Evolutionary conservation across 2,113 vertebrate genomes (phyloP).

Genomic region (Gobio gobio): DNA sequence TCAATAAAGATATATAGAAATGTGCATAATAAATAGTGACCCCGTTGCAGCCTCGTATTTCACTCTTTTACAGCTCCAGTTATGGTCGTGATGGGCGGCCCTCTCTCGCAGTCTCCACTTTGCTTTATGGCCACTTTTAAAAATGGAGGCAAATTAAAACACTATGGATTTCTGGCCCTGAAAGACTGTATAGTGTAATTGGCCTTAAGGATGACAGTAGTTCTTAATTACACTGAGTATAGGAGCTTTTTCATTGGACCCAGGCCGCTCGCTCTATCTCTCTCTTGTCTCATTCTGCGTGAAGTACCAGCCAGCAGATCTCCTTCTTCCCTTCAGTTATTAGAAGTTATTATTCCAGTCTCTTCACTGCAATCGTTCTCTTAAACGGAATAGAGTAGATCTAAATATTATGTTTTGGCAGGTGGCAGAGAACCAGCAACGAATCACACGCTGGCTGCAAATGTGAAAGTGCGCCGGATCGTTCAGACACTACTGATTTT

Average conservation of each 20-base stretch:
- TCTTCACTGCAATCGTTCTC: slow-evolving; percentile 48
- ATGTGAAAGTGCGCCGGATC: slow-evolving; percentile 16
- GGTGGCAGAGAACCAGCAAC: slow-evolving; percentile 31
- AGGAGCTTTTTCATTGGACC: slow-evolving; percentile 43
- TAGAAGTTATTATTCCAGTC: slow-evolving; percentile 36
- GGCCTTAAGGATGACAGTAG: slow-evolving; percentile 59
- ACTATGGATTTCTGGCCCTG: slow-evolving; percentile 60
- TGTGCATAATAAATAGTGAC: slow-evolving; percentile 46
- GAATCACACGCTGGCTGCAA: slow-evolving; percentile 22
- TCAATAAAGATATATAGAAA: slow-evolving; percentile 50
- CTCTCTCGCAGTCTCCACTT: slow-evolving; percentile 31
- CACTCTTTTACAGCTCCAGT: slow-evolving; percentile 60
- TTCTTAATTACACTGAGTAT: slow-evolving; percentile 61
- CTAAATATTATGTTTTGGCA: slow-evolving; percentile 44
- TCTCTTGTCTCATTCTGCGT: slow-evolving; percentile 1
- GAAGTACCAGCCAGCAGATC: slow-evolving; percentile 25
- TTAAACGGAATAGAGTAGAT: slow-evolving; percentile 45
- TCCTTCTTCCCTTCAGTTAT: slow-evolving; percentile 31
- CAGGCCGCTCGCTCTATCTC: slow-evolving; percentile 6
- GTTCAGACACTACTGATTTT: slow-evolving; percentile 23
- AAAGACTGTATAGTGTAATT: slow-evolving; percentile 57
- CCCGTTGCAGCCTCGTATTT: slow-evolving; percentile 23
- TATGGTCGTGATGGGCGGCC: slow-evolving; percentile 48
- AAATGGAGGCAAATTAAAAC: slow-evolving; percentile 61
- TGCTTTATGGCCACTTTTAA: slow-evolving; percentile 58